These are phyloP conservation scores for Bubo blakistoni DNA, from an alignment of 2,113 vertebrate genomes.

Conservation along the genomic window DNA sequence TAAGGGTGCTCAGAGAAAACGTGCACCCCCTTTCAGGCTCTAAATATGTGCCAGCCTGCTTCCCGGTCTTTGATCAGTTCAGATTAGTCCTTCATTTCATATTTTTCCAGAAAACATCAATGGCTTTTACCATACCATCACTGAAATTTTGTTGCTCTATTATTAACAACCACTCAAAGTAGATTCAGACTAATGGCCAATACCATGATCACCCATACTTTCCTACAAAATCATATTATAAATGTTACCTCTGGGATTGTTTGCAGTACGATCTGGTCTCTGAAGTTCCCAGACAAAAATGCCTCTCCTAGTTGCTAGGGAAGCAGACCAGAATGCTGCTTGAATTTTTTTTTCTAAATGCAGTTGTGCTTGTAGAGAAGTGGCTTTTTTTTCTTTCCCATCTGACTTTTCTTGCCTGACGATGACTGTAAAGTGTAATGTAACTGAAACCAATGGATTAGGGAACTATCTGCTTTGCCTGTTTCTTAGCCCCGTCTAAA, in stretches of 20 bases:
- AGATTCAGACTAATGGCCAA: background rate
- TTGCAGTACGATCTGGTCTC: background rate
- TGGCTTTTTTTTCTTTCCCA: background rate
- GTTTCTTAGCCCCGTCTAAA: constrained; percentile 33
- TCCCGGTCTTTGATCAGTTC: background rate
- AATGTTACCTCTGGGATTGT: background rate
- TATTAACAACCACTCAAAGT: background rate
- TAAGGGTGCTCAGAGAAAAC: background rate
- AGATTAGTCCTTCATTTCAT: background rate
- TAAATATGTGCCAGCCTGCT: background rate
- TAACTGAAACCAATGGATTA: background rate
- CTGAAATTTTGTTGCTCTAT: background rate
- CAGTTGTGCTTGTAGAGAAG: background rate
- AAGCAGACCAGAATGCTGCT: background rate
- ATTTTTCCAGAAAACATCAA: background rate
- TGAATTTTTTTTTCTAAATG: background rate
- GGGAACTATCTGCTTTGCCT: background rate
- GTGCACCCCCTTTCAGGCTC: background rate
- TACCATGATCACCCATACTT: background rate
- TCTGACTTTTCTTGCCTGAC: background rate
- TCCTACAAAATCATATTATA: background rate
- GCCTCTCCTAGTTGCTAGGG: background rate
- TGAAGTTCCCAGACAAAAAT: background rate
- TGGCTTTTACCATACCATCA: background rate
- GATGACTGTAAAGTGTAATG: background rate